Evolutionary conservation across 2,888 invertebrate species (phyloP).

Genomic region (Mallateleia sp.): DNA sequence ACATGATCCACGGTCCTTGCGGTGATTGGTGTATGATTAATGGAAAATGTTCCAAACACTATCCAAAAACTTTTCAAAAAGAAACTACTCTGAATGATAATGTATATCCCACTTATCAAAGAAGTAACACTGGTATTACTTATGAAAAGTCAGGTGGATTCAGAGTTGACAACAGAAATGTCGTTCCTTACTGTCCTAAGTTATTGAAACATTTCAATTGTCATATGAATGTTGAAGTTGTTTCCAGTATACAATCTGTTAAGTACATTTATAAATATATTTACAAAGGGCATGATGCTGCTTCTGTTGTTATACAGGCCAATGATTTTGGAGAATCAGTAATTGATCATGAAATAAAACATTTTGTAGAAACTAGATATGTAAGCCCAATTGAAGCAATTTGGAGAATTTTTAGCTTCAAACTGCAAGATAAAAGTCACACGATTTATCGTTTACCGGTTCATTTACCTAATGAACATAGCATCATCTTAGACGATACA

Average conservation of each 20-base stretch:
- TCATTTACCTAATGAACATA: conserved; percentile 84
- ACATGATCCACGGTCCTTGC: conserved; percentile 84
- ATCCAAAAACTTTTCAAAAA: conserved; percentile 80
- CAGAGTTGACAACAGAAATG: conserved; percentile 84
- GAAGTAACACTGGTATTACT: conserved; percentile 73
- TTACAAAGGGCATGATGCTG: conserved; percentile 18
- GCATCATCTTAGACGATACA: conserved; percentile 15
- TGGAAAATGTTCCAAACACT: conserved; percentile 82
- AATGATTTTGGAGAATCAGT: conserved; percentile 2
- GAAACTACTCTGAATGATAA: conserved; percentile 69
- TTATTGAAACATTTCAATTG: conserved; percentile 77
- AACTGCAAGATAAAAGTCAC: conserved; percentile 35
- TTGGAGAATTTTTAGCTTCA: conserved; percentile 6
- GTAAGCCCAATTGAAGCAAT: not conserved
- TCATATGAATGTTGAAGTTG: conserved; percentile 84
- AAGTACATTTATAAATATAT: conserved; percentile 1
- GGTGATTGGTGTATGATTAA: not conserved
- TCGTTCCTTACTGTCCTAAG: conserved; percentile 82
- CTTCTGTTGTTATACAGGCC: conserved; percentile 72
- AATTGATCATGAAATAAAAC: not conserved
- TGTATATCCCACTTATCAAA: conserved; percentile 73
- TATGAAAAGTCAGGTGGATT: conserved; percentile 66
- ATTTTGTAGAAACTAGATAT: not conserved
- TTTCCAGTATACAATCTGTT: conserved; percentile 77
- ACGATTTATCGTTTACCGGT: conserved; percentile 81